Conservation (phyloP, 2,888 invertebrate species). For the Habroteleia sp. region DNA sequence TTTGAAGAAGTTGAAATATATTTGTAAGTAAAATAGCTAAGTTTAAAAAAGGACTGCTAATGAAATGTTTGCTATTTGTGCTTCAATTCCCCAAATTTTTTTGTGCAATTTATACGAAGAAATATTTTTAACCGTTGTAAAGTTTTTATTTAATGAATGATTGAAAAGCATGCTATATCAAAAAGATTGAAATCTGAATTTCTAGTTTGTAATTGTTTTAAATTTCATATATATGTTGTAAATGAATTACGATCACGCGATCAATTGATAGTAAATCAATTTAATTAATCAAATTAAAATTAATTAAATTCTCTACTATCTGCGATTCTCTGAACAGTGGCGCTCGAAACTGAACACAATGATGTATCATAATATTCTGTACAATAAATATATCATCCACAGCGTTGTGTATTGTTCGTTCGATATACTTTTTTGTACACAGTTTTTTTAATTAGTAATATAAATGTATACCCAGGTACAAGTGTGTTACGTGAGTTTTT, state of each 20-base stretch:
- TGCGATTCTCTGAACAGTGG: background rate
- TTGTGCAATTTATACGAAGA: too few relatives aligned
- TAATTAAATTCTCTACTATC: conserved; percentile 42
- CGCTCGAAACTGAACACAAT: conserved; percentile 23
- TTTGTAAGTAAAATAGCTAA: too few relatives aligned
- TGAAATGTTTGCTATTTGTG: too few relatives aligned
- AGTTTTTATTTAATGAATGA: background rate
- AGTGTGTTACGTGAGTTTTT: conserved; percentile 15
- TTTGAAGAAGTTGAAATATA: too few relatives aligned
- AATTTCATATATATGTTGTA: conserved; percentile 38
- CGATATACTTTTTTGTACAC: conserved; percentile 8
- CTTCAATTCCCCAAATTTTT: too few relatives aligned
- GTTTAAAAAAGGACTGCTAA: too few relatives aligned
- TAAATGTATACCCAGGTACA: conserved; percentile 12
- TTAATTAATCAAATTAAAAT: conserved; percentile 46
- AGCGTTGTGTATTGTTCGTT: conserved; percentile 8
- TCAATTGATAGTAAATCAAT: conserved; percentile 46
- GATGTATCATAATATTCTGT: conserved; percentile 36
- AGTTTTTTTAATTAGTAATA: conserved; percentile 24
- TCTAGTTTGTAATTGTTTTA: conserved; percentile 1
- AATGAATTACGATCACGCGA: conserved; percentile 27
- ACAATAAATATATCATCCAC: conserved; percentile 24
- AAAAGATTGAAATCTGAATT: background rate
- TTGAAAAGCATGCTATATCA: background rate
- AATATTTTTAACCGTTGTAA: too few relatives aligned